These are phyloP conservation scores for Agriopis leucophaearia DNA, from an alignment of 2,888 invertebrate genomes.

Conservation along the genomic window DNA sequence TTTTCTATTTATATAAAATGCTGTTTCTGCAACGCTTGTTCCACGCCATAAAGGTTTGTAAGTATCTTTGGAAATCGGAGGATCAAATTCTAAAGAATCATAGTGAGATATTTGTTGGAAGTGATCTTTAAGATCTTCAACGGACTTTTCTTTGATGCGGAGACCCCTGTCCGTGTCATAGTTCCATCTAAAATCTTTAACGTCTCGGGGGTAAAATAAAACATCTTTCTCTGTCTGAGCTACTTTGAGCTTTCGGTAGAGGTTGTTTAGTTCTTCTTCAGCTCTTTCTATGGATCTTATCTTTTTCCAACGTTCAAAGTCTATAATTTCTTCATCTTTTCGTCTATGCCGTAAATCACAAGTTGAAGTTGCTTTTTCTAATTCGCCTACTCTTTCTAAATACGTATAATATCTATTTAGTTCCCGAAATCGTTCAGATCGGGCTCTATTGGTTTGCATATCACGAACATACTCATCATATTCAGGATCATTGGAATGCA, in stretches of 20 bases:
- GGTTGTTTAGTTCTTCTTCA: constrained; percentile 91
- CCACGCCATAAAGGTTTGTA: constrained; percentile 95
- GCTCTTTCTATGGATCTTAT: constrained; percentile 92
- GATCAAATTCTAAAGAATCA: constrained; percentile 78
- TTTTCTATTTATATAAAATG: constrained; percentile 89
- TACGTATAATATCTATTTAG: constrained; percentile 94
- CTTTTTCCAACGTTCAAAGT: constrained; percentile 95
- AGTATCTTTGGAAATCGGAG: constrained; percentile 86
- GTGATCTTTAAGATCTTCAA: constrained; percentile 93
- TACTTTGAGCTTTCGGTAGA: constrained; percentile 91
- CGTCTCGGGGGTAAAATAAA: constrained; percentile 91
- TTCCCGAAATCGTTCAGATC: constrained; percentile 93
- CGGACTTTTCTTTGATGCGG: constrained; percentile 93
- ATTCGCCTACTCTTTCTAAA: constrained; percentile 93
- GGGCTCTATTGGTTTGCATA: constrained; percentile 88
- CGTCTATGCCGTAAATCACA: constrained; percentile 90
- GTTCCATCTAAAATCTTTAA: constrained; percentile 92
- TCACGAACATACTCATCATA: constrained; percentile 90
- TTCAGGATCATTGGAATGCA: constrained; percentile 81
- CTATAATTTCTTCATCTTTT: constrained; percentile 92
- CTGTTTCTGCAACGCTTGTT: constrained; percentile 92
- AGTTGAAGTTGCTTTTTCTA: constrained; percentile 92
- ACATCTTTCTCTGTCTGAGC: constrained; percentile 95
- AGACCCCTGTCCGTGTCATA: constrained; percentile 91
- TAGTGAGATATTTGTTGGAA: constrained; percentile 89